Base-by-base conservation (phyloP, 2,888 invertebrate species). In the Eremobia ochroleuca region DNA sequence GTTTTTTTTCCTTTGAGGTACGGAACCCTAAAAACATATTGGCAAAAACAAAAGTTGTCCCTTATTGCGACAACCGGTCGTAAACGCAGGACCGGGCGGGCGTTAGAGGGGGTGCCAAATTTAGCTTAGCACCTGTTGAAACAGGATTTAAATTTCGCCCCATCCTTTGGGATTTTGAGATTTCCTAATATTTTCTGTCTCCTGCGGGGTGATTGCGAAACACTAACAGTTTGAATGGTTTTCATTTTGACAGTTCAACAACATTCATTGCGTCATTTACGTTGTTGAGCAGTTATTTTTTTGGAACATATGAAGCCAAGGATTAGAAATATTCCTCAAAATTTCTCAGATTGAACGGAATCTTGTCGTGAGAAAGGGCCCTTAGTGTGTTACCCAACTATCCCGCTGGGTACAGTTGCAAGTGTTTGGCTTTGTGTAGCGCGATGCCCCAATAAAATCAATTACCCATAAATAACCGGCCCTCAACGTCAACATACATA, bases 121-220 rank as follows among this genome's bases (percentile, higher is more conserved):
- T 55, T 79, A 79, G 55, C 0, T 64, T 34, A 5, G 55, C 77
- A 72, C 55, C n/a, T 78, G 79, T 58, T 40, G 0, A 4, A 37
- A 31, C 55, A 58, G 64, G 28, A 37, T 73, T 52, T n/a, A 0
- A 61, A n/a, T 73, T 68, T 74, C 21, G 25, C 21, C 21, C 25
- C 13, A 40, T 49, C 46, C 25, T 4, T 61, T 18, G 18, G 46
- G n/a, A 43, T 52, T 49, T 62, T 15, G 40, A n/a, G n/a, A 31
- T 21, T 61, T 71, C 11, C 28, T 37, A n/a, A n/a, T 70, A 34
- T 21, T 58, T 34, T 18, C 4, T 6, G 28, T 46, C 0, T 61
- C 13, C 13, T 55, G 18, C 25, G 52, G 9, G 25, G 25, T 4
- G 4, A 52, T 52, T 25, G 25, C 3, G 1, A 11, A 52, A 25